Evolutionary conservation across 64 coral and sea anemone species (phyloP).

Genomic region (Exaiptasia diaphana): DNA sequence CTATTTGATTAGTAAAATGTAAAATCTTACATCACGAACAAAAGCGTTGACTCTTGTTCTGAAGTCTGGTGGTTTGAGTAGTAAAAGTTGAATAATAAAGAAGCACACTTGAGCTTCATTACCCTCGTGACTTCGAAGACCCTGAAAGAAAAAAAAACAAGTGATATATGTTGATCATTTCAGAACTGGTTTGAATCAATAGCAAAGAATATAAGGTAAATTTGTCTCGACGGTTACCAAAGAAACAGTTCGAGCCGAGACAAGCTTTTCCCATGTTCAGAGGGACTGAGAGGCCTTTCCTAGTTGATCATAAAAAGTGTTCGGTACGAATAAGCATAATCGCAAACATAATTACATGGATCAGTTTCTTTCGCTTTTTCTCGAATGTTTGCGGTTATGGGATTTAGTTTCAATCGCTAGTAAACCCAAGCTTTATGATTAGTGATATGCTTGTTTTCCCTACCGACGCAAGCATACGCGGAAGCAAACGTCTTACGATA

Average conservation of each 20-base stretch:
- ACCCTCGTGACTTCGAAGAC: conserved; percentile 80
- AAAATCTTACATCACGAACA: conserved; percentile 68
- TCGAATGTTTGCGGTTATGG: too few relatives aligned
- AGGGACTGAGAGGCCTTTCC: too few relatives aligned
- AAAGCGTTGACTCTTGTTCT: conserved; percentile 82
- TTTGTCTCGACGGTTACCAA: background rate
- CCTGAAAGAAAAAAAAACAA: conserved; percentile 37
- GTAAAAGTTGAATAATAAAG: conserved; percentile 85
- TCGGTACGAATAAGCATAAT: background rate
- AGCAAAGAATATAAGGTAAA: background rate
- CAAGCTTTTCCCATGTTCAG: background rate
- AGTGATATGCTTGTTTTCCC: too few relatives aligned
- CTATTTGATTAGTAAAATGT: background rate
- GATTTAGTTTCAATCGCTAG: too few relatives aligned
- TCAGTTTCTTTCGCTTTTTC: too few relatives aligned
- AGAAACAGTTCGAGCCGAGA: background rate
- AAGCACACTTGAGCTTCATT: conserved; percentile 96
- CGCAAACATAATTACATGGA: background rate
- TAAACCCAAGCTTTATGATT: too few relatives aligned
- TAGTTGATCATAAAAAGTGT: too few relatives aligned
- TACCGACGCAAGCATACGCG: too few relatives aligned
- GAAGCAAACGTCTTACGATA: too few relatives aligned
- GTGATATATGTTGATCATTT: background rate
- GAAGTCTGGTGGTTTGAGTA: conserved; percentile 73
- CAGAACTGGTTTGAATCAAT: too few relatives aligned